A percentile compares a stretch with the other conserved stretches of the same genome.
These are phyloP conservation scores for Oscheius sp. DNA, from an alignment of 2,888 invertebrate species.

Conservation along the genomic window DNA sequence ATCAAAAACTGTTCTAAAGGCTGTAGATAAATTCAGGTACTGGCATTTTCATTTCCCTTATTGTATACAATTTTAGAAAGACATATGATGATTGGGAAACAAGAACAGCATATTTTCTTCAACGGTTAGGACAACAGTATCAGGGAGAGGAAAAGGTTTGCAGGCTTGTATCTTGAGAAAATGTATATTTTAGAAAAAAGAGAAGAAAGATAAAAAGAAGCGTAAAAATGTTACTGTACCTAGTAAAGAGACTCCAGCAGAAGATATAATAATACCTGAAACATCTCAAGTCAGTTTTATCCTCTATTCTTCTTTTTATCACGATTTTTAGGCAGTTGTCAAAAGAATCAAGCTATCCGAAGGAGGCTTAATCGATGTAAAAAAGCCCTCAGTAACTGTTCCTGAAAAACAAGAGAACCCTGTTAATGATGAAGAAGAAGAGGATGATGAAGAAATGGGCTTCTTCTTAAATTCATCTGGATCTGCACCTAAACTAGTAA, in stretches of 20 bases:
- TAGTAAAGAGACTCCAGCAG: neutral
- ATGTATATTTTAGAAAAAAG: neutral
- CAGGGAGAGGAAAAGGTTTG: slow-evolving; percentile 3
- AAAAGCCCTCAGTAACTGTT: neutral
- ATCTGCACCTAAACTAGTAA: neutral
- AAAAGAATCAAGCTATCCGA: slow-evolving; percentile 24
- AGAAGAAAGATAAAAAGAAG: neutral
- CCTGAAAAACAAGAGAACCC: neutral
- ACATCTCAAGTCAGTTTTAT: neutral
- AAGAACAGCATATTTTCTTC: slow-evolving; percentile 21
- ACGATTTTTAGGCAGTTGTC: slow-evolving; percentile 2
- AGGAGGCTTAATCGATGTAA: slow-evolving; percentile 6
- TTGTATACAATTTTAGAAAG: neutral
- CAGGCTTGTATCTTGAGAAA: neutral
- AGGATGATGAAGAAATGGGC: neutral
- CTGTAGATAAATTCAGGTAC: slow-evolving; percentile 9
- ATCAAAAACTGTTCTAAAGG: slow-evolving; percentile 13
- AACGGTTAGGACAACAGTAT: slow-evolving; percentile 22
- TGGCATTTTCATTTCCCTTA: neutral
- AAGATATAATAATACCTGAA: neutral
- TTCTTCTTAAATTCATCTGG: slow-evolving; percentile 8
- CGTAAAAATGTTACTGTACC: neutral
- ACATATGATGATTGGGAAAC: slow-evolving; percentile 18
- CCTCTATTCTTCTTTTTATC: no score
- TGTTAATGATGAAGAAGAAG: slow-evolving; percentile 6